Base-by-base conservation (phyloP, 2,888 invertebrate genomes). In the Melolontha melolontha region DNA sequence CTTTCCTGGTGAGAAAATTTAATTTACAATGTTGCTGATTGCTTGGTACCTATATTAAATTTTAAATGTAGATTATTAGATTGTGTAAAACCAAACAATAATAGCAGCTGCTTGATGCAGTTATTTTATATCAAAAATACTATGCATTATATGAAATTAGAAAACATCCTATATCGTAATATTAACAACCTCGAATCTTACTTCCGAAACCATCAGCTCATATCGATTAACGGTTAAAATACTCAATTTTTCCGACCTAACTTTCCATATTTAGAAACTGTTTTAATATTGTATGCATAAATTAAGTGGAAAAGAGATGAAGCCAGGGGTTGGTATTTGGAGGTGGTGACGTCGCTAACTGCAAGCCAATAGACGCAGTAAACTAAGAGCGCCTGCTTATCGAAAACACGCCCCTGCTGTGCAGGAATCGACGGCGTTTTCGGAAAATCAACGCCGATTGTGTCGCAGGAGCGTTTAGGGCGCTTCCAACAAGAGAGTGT, bases 371-470 rank as follows among this genome's bases (percentile, higher is more conserved):
- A 42, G 67, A 49, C 39, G 57, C 57, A 50, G 55, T 27, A 69
- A 54, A 64, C 41, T 52, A 65, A 72, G 54, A 69, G 74, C 74
- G 72, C 74, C 70, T 70, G 73, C 74, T 69, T 74, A 73, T 71
- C 72, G 73, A 79, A 79, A 76, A 73, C 71, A 74, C 74, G 70
- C 69, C 67, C 80, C 85, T 84, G 85, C 85, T 85, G 85, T 85
- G 85, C 83, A 71, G 73, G 73, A 66, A 51, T 63, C 68, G 62
- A 52, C 71, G 78, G 27, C 59, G 59, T 55, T 75, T 75, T 86
- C 86, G 87, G 87, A 84, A 68, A 73, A 72, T 72, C 75, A 71
- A 74, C 78, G 76, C 73, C 75, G 75, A 73, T 77, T 75, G 77
- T 77, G 74, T 70, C 73, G 73, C 74, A 75, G 76, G 76, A 79